Base-by-base conservation (phyloP, 2,113 vertebrate species). In the Ginglymostoma cirratum region DNA sequence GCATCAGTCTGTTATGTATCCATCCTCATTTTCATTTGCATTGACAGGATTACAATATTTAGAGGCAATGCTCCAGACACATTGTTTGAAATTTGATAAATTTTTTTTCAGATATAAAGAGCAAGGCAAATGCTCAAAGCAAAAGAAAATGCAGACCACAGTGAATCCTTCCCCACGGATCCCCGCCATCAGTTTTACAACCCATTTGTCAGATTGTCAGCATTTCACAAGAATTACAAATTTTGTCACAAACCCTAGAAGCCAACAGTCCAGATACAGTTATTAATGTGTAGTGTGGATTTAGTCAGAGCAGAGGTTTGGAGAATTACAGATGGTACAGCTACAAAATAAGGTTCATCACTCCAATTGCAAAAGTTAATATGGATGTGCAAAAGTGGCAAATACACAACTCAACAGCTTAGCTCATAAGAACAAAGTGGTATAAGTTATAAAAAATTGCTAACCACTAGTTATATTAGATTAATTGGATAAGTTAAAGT, bases 401-500 rank as follows among this genome's bases (percentile, higher is more conserved):
- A 83, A 42, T 17, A n/a, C 19, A 21, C 80, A 85, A 87, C 45
- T 86, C 85, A 86, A 86, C 21, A 5, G 5, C 85, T 87, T 24
- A 87, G 45, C 42, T 87, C 45, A 52, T 27, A 45, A 87, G 23
- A 10, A 45, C 85, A 87, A 87, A 45, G 5, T 52, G 21, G 24
- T 52, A 83, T 42, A 83, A 83, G 78, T 42, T 83, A n/a, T 83
- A 38, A 45, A 87, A 86, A 87, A 87, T 87, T 52, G 78, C 78
- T 38, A 83, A 83, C n/a, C 30, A 83, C 15, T 38, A 19, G 78
- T 38, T 38, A 83, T 19, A 4, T 83, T 27, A 7, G 27, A 72
- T 72, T 61, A 61, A 72, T 30, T 72, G 70, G 70, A 72, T 72
- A 72, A 72, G 34, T 72, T 72, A 72, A 27, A 72, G n/a, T 12